Conservation (phyloP, 2,888 invertebrate genomes). For the Mythimna loreyi region DNA sequence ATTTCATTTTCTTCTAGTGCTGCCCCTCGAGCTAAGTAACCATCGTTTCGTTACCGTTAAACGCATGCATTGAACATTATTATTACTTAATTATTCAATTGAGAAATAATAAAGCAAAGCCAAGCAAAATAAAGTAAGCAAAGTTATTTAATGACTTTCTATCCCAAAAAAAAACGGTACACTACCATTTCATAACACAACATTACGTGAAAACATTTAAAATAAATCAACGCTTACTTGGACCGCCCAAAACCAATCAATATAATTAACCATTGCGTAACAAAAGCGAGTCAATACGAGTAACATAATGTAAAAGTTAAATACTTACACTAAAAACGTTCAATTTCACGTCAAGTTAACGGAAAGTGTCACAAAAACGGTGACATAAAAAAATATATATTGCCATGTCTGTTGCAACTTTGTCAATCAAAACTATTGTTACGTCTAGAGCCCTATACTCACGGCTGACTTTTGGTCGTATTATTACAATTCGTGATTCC, state of each 20-base stretch:
- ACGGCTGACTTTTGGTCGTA: constrained; percentile 18
- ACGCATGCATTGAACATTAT: too few relatives aligned
- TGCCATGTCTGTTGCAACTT: constrained; percentile 57
- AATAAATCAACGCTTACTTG: not conserved
- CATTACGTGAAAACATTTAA: not conserved
- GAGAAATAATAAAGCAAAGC: too few relatives aligned
- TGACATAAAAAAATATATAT: constrained; percentile 60
- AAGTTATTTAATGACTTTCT: too few relatives aligned
- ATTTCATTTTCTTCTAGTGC: too few relatives aligned
- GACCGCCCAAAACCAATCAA: not conserved
- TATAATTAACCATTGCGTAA: constrained; percentile 30
- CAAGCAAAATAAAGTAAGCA: too few relatives aligned
- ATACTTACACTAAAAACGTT: constrained; percentile 53
- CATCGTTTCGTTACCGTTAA: too few relatives aligned
- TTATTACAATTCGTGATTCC: not conserved
- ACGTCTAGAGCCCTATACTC: constrained; percentile 35
- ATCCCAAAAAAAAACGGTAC: not conserved
- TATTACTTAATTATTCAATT: too few relatives aligned
- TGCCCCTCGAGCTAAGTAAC: too few relatives aligned
- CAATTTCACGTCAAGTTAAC: constrained; percentile 63
- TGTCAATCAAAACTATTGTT: constrained; percentile 61
- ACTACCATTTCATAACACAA: not conserved
- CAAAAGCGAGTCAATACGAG: constrained; percentile 12
- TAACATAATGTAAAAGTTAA: constrained; percentile 38
- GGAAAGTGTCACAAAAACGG: constrained; percentile 53